Percentiles rank a stretch among this genome's conserved stretches.
These are phyloP conservation scores for Myotis pilosus DNA, from an alignment of 2,797 vertebrate genomes.

Conservation along the genomic window DNA sequence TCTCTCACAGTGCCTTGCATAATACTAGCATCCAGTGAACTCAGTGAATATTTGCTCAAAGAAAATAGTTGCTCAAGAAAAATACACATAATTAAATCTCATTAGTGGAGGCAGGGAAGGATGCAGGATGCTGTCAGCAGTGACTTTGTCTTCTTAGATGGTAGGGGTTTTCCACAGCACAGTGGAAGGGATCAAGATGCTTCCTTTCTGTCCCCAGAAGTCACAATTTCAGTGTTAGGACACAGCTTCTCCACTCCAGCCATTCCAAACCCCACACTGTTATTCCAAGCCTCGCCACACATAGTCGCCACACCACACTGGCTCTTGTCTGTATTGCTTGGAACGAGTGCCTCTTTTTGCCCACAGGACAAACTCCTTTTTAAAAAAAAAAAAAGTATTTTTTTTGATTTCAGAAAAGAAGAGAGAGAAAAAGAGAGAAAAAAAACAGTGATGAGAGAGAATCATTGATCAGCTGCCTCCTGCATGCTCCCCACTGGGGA, in stretches of 20 bases:
- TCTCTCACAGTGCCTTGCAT: neutral
- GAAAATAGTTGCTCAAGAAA: neutral
- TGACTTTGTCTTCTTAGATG: neutral
- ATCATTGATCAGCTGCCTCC: too few relatives aligned
- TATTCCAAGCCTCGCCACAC: neutral
- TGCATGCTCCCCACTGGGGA: too few relatives aligned
- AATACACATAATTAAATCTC: neutral
- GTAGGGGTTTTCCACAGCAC: neutral
- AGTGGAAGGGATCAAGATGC: neutral
- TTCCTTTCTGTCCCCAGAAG: neutral
- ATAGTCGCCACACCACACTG: rapidly evolving
- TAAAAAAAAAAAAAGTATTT: too few relatives aligned
- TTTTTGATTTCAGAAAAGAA: too few relatives aligned
- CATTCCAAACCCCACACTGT: neutral
- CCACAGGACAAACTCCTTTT: neutral
- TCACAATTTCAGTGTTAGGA: neutral
- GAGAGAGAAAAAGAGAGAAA: too few relatives aligned
- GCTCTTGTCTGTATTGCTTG: neutral
- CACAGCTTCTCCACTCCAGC: neutral
- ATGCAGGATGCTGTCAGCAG: neutral
- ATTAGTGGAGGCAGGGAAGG: neutral
- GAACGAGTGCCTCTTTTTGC: neutral
- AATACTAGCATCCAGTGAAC: neutral
- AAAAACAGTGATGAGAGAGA: too few relatives aligned
- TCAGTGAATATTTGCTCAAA: neutral